Evolutionary conservation across 2,797 vertebrate species (phyloP).

Genomic region (Sebastiscus albofasciatus): DNA sequence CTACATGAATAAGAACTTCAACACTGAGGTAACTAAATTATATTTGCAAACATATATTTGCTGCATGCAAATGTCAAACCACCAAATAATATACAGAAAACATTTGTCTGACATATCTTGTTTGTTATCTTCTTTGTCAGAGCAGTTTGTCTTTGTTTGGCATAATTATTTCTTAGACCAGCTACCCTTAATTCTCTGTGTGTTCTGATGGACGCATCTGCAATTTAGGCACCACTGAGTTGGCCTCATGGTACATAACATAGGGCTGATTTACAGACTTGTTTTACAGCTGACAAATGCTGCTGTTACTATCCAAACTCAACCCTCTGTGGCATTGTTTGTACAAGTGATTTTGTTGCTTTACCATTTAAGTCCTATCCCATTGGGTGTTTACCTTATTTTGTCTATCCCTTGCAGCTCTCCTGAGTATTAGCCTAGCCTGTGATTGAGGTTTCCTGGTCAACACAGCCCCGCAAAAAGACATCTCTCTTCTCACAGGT

Average conservation of each 20-base stretch:
- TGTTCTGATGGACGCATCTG: neutral
- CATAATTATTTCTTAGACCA: constrained; percentile 1
- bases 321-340: neutral
- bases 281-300: constrained; percentile 14
- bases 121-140: neutral
- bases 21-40: neutral
- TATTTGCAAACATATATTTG: neutral
- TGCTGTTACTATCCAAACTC: constrained; percentile 2
- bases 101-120: neutral
- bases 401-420: neutral
- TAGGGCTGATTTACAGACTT: neutral
- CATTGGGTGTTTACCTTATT: constrained; percentile 24
- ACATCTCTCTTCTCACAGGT: constrained; percentile 14
- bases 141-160: constrained; percentile 19
- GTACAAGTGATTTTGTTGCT: constrained; percentile 4
- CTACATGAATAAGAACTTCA: neutral
- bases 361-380: neutral
- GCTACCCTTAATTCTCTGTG: neutral
- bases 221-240: constrained; percentile 4
- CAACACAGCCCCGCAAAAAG: neutral
- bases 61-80: neutral
- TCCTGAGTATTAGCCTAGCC: neutral
- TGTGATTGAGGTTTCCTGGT: constrained; percentile 12
- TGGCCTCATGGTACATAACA: neutral
- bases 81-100: neutral